A percentile compares a stretch with the other conserved stretches of the same genome.
These are phyloP conservation scores for Barnardius zonarius DNA, from an alignment of 2,113 vertebrate species.

Conservation along the genomic window DNA sequence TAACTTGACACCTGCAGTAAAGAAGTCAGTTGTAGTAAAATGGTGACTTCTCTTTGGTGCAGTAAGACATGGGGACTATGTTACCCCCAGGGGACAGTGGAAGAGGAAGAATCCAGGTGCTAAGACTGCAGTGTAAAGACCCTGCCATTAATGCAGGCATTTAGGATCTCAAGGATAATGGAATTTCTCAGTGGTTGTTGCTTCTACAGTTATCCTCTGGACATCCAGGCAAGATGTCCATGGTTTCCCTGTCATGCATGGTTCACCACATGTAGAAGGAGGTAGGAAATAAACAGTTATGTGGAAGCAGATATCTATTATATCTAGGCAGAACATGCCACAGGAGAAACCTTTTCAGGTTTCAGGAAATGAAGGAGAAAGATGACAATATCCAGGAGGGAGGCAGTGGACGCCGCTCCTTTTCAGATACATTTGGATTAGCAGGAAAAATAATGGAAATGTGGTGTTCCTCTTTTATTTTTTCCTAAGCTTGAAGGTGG, in stretches of 20 bases:
- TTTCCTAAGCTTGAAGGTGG: background rate
- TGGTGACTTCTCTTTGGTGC: background rate
- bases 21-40: background rate
- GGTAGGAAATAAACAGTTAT: background rate
- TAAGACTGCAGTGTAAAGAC: background rate
- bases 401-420: background rate
- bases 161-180: background rate
- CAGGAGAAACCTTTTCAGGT: background rate
- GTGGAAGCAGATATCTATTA: background rate
- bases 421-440: background rate
- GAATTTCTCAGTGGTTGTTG: background rate
- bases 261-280: background rate
- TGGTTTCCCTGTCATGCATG: rapidly evolving
- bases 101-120: background rate
- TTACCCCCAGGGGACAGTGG: background rate
- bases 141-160: background rate
- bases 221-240: background rate
- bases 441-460: background rate
- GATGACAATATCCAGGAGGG: background rate
- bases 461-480: background rate
- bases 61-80: background rate
- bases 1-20: background rate
- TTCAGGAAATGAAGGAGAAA: background rate
- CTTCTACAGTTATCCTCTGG: background rate
- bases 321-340: background rate